Evolutionary conservation across 1,140 invertebrate species (phyloP).

Genomic region (Rhagoletis pomonella): DNA sequence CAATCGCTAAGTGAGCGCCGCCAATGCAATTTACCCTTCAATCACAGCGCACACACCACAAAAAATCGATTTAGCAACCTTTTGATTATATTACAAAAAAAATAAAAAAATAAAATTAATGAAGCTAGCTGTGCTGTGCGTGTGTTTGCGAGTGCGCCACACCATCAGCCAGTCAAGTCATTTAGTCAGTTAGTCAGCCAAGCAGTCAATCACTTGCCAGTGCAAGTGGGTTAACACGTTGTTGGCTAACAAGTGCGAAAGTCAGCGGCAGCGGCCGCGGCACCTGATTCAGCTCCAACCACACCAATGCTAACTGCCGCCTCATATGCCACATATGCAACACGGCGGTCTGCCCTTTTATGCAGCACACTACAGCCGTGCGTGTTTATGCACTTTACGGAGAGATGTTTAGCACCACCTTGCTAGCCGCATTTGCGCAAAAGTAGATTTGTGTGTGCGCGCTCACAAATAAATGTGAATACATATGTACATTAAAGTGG

Average conservation of each 20-base stretch:
- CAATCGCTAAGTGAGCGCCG: constrained; percentile 30
- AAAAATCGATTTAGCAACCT: constrained; percentile 32
- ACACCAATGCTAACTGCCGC: constrained; percentile 25
- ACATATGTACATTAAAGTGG: too few species aligned
- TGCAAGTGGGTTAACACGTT: constrained; percentile 48
- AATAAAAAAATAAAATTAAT: constrained; percentile 6
- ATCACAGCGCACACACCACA: background rate
- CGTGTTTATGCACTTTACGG: background rate
- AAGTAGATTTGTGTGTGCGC: too few species aligned
- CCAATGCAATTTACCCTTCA: constrained; percentile 42
- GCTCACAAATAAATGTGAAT: too few species aligned
- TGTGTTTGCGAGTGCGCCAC: background rate
- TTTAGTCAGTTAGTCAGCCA: background rate
- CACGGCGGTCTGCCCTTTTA: background rate
- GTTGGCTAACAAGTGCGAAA: constrained; percentile 38
- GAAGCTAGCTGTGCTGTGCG: background rate
- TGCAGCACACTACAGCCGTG: background rate
- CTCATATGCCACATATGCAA: background rate
- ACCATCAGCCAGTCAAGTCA: background rate
- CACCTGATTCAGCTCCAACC: background rate
- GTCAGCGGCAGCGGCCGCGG: background rate
- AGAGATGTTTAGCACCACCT: background rate
- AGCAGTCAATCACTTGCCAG: constrained; percentile 34
- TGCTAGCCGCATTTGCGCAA: background rate
- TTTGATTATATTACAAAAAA: background rate